phyloP scores from a whole-genome alignment of 2,113 vertebrate genomes.

The Isichthys henryi region DNA sequence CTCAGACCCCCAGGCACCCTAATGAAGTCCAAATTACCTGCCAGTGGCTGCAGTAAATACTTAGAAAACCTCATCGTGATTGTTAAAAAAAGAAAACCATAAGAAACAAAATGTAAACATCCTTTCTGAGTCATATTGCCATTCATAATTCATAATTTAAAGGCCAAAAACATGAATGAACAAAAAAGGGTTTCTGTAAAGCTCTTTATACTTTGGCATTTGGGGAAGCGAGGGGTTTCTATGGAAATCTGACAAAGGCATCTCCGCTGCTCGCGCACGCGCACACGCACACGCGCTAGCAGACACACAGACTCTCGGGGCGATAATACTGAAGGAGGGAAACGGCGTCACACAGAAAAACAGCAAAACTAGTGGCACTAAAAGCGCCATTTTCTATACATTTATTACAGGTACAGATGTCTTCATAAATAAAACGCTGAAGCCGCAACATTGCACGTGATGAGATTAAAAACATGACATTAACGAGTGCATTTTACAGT shows the following conservation, averaged over 20 bases:
- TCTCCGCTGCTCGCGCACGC: not conserved
- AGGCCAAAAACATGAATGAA: constrained; percentile 32
- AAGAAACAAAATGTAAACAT: constrained; percentile 50
- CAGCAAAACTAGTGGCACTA: constrained; percentile 84
- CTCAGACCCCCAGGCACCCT: not conserved
- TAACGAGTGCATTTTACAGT: constrained; percentile 92
- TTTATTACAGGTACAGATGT: constrained; percentile 98
- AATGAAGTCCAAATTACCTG: not conserved
- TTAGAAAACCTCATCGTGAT: not conserved
- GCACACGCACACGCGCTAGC: not conserved
- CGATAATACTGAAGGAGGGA: constrained; percentile 58
- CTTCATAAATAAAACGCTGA: constrained; percentile 99
- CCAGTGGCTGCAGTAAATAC: not conserved
- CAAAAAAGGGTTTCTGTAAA: constrained; percentile 43
- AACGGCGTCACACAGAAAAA: constrained; percentile 71
- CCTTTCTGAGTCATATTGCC: constrained; percentile 30
- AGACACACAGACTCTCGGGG: constrained; percentile 50
- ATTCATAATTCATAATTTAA: constrained; percentile 34
- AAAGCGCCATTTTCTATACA: constrained; percentile 89
- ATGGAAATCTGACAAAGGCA: not conserved
- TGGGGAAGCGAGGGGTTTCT: constrained; percentile 39
- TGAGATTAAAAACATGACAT: constrained; percentile 77
- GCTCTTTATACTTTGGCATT: constrained; percentile 63
- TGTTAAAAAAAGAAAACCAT: not conserved
- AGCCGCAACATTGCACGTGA: constrained; percentile 99